Evolutionary conservation across 2,113 vertebrate genomes (phyloP), one percentile per base, ranked within the genome.

Genomic region (Leptocoma aspasia): DNA sequence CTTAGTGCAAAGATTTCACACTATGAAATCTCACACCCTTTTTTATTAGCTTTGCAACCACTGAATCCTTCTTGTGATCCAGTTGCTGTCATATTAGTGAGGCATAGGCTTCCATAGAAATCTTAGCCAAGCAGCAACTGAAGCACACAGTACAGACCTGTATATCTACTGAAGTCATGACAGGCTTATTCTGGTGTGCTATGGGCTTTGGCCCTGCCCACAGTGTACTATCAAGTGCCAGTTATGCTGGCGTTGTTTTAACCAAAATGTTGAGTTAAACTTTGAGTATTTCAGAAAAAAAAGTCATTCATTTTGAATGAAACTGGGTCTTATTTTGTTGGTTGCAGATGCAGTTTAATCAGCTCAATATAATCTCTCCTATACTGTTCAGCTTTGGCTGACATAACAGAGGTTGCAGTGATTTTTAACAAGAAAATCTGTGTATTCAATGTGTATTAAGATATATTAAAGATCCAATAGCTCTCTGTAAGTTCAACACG

Each of bases 81-180:
- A 45, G 3, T 70, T 66, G 37, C 47, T 57, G 28, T 37, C 18
- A 44, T n/a, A 15, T 19, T 64, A 65, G 14, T 0, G 0, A 82
- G 71, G 24, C 42, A 44, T 10, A 80, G 7, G 7, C n/a, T 39
- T 52, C 60, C n/a, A 2, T 3, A 49, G 30, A 49, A n/a, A 65
- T 20, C 31, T 88, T 30, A 47, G 30, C 15, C 35, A 66, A 86
- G 24, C 7, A 54, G 24, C 24, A 59, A 37, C 6, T 26, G 57
- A 75, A 30, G 24, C 9, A 21, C 24, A 42, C 3, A 11, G 8
- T 31, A 27, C 35, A 10, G 31, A 52, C 2, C 11, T 69, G 1
- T 33, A 18, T 2, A 2, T 54, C n/a, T 88, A 15, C 33, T 79
- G 76, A 70, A 85, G 37, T 53, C 37, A 27, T 14, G 15, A 18